phyloP scores from a whole-genome alignment of 2,797 vertebrate genomes.

The Pogonophryne albipinna region DNA sequence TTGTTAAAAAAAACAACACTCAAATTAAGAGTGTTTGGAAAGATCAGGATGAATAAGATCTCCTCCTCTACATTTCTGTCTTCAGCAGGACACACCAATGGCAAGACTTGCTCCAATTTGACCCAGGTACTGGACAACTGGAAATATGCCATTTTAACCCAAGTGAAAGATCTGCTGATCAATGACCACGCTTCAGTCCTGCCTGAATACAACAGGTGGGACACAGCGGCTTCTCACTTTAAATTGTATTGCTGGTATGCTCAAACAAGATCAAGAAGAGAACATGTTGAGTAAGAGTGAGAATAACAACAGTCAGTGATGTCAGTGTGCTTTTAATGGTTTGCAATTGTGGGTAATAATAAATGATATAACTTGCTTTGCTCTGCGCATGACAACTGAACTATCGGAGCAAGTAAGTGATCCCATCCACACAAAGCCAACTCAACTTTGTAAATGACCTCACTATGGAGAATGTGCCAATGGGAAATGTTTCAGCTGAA shows the following conservation, averaged over 20 bases:
- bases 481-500: conserved; percentile 35
- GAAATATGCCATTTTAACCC: conserved; percentile 90
- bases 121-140: conserved; percentile 92
- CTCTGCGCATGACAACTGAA: conserved; percentile 27
- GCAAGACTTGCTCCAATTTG: conserved; percentile 88
- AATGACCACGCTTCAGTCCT: conserved; percentile 88
- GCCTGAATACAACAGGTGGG: conserved; percentile 91
- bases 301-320: conserved; percentile 28
- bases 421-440: conserved; percentile 11
- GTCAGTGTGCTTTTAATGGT: conserved; percentile 39
- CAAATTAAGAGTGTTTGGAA: not conserved
- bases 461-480: conserved; percentile 43
- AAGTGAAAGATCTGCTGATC: conserved; percentile 89
- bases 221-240: not conserved
- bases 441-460: conserved; percentile 49
- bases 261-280: not conserved
- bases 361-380: conserved; percentile 43
- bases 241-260: not conserved
- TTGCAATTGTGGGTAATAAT: conserved; percentile 4
- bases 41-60: not conserved
- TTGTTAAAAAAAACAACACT: not conserved
- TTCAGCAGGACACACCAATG: conserved; percentile 62
- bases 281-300: conserved; percentile 15
- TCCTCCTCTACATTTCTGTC: conserved; percentile 4
- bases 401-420: conserved; percentile 27